Evolutionary conservation across 1,140 invertebrate species (phyloP), one percentile per base, ranked within the genome.

Genomic region (Copidosoma floridanum): DNA sequence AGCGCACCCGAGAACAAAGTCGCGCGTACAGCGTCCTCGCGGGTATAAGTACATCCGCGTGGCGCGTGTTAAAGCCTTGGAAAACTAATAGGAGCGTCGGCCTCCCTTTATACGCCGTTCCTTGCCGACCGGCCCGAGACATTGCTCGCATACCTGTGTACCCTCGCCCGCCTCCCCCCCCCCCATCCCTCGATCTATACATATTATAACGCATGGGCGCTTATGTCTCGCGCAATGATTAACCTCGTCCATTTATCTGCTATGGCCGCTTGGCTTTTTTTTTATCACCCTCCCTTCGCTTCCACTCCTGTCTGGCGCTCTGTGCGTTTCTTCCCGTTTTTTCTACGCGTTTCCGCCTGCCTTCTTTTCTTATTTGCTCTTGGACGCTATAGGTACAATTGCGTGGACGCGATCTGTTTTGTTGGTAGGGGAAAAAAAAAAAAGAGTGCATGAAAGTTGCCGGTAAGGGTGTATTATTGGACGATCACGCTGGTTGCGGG

Each of bases 181-280:
- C 38, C 23, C 16, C 41, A 14, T 26, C 37, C 48, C 38, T 2
- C 52, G 50, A 41, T 55, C 59, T 32, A 60, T 57, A 24, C 56
- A 26, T n/a, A n/a, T n/a, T n/a, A n/a, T n/a, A n/a, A n/a, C n/a
- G n/a, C n/a, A n/a, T n/a, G n/a, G n/a, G 32, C 27, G 57, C 57
- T 53, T 52, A 59, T 59, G 57, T 35, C 57, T n/a, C 29, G 37
- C 27, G 20, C 57, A 24, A 59, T 59, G 57, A 59, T 59, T 59
- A 59, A 59, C 57, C 57, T 38, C 20, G 2, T 47, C 29, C 14
- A 59, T 59, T 59, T 59, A 59, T 59, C 68, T 62, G 65, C 66
- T 6, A 32, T 12, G 6, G 29, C 63, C 60, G 64, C 68, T 24
- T 14, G 16, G 57, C 27, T n/a, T 41, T 54, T 21, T 21, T 51